Base-by-base conservation (phyloP, 2,888 invertebrate genomes). In the Sycophila texana region DNA sequence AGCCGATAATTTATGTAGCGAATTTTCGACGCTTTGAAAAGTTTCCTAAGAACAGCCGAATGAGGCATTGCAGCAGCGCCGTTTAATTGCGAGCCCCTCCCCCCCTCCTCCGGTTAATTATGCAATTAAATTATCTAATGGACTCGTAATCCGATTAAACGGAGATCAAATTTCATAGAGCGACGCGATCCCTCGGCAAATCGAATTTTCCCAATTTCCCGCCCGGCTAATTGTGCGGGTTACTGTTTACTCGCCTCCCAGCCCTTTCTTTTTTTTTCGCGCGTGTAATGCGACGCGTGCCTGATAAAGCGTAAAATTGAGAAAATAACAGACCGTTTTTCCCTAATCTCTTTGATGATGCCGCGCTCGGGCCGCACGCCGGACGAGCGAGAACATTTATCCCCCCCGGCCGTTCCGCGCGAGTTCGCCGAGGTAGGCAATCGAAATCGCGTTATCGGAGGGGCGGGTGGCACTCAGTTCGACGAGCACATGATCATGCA, bases 81-180 rank as follows among this genome's bases (percentile, higher is more conserved):
- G 7, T 30, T 20, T 49, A 26, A 7, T 14, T 55, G 13, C 55
- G 26, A 66, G 30, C 5, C 39, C 39, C 49, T 4, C 10, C 7
- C 13, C 22, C 5, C 20, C 20, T 26, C 4, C n/a, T 4, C 13
- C 55, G 66, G 73, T 71, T 75, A 79, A 79, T 79, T 73, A 76
- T 49, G 60, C 60, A 73, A 72, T 66, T 80, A 67, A 76, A 80
- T 80, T 76, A 66, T 80, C 71, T 80, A 77, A 73, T 73, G 76
- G 70, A 77, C 55, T 73, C 58, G 57, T 77, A 73, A 73, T 76
- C 67, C 26, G 72, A 79, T 79, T 72, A 60, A 67, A 49, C 61
- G 22, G 53, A 58, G 68, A 75, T 71, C 22, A 55, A 66, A 71
- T 74, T 66, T 74, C 63, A 71, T 47, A 60, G 70, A 7, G 30